Conservation (phyloP, 2,888 invertebrate species). For the Agriopis aurantiaria region DNA sequence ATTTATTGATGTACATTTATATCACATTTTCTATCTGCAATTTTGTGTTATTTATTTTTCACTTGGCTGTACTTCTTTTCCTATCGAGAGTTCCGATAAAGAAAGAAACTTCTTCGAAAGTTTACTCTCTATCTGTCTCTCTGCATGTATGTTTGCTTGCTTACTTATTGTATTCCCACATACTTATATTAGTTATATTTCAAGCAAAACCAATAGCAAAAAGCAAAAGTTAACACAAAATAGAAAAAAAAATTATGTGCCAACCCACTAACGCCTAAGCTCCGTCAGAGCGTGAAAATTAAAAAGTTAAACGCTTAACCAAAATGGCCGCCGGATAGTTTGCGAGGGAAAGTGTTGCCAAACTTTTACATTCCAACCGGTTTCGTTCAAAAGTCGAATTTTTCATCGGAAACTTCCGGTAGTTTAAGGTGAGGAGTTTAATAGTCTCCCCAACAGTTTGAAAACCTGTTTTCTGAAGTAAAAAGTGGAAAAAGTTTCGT, state of each 20-base stretch:
- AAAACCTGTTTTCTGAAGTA: conserved; percentile 46
- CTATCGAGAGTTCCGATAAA: too few species aligned
- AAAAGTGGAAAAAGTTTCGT: conserved; percentile 46
- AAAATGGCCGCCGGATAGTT: conserved; percentile 79
- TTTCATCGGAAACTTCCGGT: conserved; percentile 67
- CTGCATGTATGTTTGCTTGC: too few species aligned
- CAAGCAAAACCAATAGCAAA: background rate
- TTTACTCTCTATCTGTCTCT: too few species aligned
- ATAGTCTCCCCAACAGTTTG: conserved; percentile 62
- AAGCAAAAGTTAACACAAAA: background rate
- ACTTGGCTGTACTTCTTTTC: too few species aligned
- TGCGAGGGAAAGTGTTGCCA: conserved; percentile 73
- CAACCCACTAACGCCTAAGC: conserved; percentile 46
- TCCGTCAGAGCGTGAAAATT: conserved; percentile 58
- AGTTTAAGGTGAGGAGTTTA: conserved; percentile 64
- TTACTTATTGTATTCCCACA: too few species aligned
- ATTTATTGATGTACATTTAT: too few species aligned
- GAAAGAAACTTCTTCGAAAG: background rate
- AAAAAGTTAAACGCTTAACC: conserved; percentile 75
- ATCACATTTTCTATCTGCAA: too few species aligned
- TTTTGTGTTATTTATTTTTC: too few species aligned
- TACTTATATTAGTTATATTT: too few species aligned
- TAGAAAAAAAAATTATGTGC: conserved; percentile 19
- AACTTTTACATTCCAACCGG: conserved; percentile 78
- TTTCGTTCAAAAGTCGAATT: conserved; percentile 72